Conservation (phyloP, 2,797 vertebrate species). For the Lutjanus campechanus region DNA sequence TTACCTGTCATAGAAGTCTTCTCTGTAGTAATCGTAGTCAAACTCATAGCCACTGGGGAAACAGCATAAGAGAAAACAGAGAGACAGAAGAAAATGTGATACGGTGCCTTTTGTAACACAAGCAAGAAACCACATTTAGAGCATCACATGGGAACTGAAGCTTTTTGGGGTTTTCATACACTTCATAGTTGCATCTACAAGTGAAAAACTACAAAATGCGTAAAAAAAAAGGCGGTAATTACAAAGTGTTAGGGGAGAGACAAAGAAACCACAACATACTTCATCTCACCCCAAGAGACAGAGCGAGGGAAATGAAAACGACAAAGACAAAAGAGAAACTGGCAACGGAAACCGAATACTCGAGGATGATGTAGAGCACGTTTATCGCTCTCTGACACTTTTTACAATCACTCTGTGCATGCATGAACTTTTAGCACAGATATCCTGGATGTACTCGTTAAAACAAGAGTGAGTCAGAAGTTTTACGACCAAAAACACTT, state of each 20-base stretch:
- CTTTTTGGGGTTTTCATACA: neutral
- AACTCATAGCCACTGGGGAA: slow-evolving; percentile 91
- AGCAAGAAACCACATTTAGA: slow-evolving; percentile 8
- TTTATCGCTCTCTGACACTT: slow-evolving; percentile 7
- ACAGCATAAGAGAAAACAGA: slow-evolving; percentile 38
- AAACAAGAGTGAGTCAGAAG: neutral
- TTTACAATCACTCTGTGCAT: neutral
- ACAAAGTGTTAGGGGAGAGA: slow-evolving; percentile 14
- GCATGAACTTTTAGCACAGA: neutral
- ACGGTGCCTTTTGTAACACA: neutral
- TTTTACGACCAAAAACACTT: neutral
- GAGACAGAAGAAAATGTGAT: slow-evolving; percentile 15
- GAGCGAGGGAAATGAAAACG: neutral
- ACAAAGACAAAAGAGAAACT: neutral
- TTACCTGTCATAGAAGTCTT: slow-evolving; percentile 94
- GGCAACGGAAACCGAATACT: neutral
- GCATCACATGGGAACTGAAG: slow-evolving; percentile 8
- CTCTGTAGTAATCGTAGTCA: slow-evolving; percentile 93
- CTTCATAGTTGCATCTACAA: neutral
- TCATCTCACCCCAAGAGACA: slow-evolving; percentile 29
- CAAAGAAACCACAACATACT: slow-evolving; percentile 34
- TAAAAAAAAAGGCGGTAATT: slow-evolving; percentile 5
- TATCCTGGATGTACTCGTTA: neutral
- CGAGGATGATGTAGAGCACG: rapidly evolving
- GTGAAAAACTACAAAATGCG: slow-evolving; percentile 2